These are phyloP conservation scores for Trachythela sp. DNA, from an alignment of 64 coral and sea anemone species.

Conservation along the genomic window DNA sequence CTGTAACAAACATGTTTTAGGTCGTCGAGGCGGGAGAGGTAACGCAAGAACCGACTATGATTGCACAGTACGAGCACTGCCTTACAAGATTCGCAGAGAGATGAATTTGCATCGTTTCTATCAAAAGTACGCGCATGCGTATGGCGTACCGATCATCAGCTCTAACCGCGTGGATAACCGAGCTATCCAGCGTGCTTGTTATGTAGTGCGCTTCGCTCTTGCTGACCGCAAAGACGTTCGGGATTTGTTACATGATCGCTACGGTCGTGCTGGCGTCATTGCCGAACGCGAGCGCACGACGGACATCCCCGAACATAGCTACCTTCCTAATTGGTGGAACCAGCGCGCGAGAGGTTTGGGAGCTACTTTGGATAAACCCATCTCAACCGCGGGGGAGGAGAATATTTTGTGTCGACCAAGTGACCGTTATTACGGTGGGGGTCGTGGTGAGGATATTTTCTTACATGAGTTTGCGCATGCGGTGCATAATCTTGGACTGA, in stretches of 20 bases:
- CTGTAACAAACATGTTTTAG: neutral
- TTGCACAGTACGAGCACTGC: conserved; percentile 48
- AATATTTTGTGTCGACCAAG: conserved; percentile 64
- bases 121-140: conserved; percentile 83
- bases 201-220: conserved; percentile 75
- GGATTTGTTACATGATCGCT: conserved; percentile 52
- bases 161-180: conserved; percentile 53
- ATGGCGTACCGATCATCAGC: conserved; percentile 82
- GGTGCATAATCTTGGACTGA: conserved; percentile 66
- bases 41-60: neutral
- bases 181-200: conserved; percentile 77
- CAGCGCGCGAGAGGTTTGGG: conserved; percentile 81
- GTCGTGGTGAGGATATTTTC: conserved; percentile 76
- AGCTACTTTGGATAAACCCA: conserved; percentile 65
- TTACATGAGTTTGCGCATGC: conserved; percentile 92
- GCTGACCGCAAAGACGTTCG: conserved; percentile 91
- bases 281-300: conserved; percentile 72
- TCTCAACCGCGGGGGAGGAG: conserved; percentile 93
- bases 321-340: conserved; percentile 68
- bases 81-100: conserved; percentile 38
- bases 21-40: neutral
- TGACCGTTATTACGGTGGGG: conserved; percentile 35
- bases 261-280: conserved; percentile 84
- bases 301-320: conserved; percentile 86
- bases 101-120: conserved; percentile 66